A percentile compares a stretch with the other conserved stretches of the same genome.
Conservation (phyloP, 2,888 invertebrate species). For the Silvanus unidentatus region DNA sequence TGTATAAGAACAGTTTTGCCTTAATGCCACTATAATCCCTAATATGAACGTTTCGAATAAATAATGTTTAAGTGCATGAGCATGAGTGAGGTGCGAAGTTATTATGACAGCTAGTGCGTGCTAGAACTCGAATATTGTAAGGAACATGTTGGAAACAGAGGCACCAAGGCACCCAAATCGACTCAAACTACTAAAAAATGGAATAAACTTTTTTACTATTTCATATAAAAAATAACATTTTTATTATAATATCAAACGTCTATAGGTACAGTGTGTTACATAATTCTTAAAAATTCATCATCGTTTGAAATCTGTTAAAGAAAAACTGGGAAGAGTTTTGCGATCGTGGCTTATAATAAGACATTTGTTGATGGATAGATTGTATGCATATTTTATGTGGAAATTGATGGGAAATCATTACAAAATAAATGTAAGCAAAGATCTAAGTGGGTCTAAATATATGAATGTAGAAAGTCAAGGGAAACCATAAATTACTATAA, state of each 20-base stretch:
- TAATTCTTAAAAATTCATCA: not conserved
- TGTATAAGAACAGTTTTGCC: no score
- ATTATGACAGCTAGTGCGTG: slow-evolving; percentile 35
- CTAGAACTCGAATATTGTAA: slow-evolving; percentile 11
- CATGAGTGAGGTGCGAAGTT: slow-evolving; percentile 33
- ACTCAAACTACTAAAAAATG: no score
- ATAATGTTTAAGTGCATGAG: slow-evolving; percentile 33
- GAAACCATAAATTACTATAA: no score
- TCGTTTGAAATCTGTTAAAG: not conserved
- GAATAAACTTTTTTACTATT: slow-evolving; percentile 18
- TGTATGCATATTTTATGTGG: no score
- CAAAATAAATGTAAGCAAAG: no score
- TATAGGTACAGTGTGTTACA: slow-evolving; percentile 16
- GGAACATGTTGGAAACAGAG: slow-evolving; percentile 10
- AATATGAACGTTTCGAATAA: slow-evolving; percentile 32
- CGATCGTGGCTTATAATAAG: no score
- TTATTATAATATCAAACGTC: slow-evolving; percentile 21
- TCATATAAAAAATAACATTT: slow-evolving; percentile 18
- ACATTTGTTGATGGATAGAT: no score
- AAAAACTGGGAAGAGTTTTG: not conserved
- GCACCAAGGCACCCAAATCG: slow-evolving; percentile 19
- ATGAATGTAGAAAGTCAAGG: no score
- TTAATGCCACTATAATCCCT: slow-evolving; percentile 32
- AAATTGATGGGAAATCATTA: no score
- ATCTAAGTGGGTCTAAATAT: no score